A percentile compares a stretch with the other conserved stretches of the same genome.
Conservation (phyloP, 2,888 invertebrate species). For the Scaptomyza polygonia region DNA sequence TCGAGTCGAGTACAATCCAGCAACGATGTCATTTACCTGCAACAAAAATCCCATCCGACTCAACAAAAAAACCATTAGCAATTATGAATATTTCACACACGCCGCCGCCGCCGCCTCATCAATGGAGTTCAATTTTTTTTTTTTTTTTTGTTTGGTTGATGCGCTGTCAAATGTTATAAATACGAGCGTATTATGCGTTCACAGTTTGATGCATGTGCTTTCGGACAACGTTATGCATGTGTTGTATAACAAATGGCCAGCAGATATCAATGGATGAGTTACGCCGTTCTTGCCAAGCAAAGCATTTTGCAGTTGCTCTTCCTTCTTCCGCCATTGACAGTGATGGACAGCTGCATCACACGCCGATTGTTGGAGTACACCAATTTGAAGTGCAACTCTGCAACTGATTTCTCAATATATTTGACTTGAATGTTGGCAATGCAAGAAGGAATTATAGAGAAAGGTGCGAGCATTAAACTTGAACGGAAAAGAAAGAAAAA, state of each 20-base stretch:
- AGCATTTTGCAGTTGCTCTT: constrained; percentile 9
- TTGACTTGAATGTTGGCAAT: not conserved
- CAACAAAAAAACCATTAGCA: constrained; percentile 12
- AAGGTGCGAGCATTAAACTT: not conserved
- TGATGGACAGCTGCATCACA: constrained; percentile 37
- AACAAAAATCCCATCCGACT: constrained; percentile 2
- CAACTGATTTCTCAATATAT: constrained; percentile 16
- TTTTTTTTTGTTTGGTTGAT: too few relatives aligned
- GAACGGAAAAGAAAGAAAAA: not conserved
- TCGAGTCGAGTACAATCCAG: constrained; percentile 8
- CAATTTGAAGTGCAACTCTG: constrained; percentile 8
- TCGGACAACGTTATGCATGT: constrained; percentile 14
- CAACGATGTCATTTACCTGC: constrained; percentile 35
- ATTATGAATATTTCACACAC: constrained; percentile 43
- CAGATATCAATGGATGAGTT: constrained; percentile 60
- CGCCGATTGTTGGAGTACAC: constrained; percentile 5
- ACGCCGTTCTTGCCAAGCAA: constrained; percentile 2
- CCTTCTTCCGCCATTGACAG: constrained; percentile 13
- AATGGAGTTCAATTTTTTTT: not conserved
- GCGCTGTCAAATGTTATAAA: constrained; percentile 58
- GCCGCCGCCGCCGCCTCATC: constrained; percentile 1
- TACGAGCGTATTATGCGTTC: constrained; percentile 52
- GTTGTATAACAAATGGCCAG: constrained; percentile 58
- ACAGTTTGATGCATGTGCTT: constrained; percentile 50
- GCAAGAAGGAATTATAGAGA: not conserved